A percentile compares a stretch with the other conserved stretches of the same genome.
phyloP scores from a whole-genome alignment of 2,113 vertebrate species.

The Ranitomeya imitator region DNA sequence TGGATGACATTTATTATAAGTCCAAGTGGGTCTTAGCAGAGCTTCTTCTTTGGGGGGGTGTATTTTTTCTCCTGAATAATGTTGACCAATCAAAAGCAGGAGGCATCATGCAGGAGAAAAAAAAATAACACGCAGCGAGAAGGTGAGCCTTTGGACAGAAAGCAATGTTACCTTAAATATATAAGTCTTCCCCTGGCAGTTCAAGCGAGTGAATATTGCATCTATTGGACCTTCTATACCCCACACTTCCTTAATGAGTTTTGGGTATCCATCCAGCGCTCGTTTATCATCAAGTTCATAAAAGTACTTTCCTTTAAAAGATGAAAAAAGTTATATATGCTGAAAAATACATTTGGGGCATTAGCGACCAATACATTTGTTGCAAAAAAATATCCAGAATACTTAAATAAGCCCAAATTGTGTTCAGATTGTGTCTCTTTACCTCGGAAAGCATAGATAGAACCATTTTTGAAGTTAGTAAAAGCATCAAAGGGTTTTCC shows the following conservation, averaged over 20 bases:
- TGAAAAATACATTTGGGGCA: not conserved
- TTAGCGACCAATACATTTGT: not conserved
- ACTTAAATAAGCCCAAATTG: not conserved
- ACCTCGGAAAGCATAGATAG: slow-evolving; percentile 93
- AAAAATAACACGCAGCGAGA: not conserved
- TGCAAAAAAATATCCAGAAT: not conserved
- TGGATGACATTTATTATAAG: too few relatives aligned
- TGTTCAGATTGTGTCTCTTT: slow-evolving; percentile 40
- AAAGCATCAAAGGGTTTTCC: slow-evolving; percentile 86
- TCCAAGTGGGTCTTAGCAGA: too few relatives aligned
- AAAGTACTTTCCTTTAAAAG: slow-evolving; percentile 80
- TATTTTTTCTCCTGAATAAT: too few relatives aligned
- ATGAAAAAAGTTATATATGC: not conserved
- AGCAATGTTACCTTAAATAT: slow-evolving; percentile 84
- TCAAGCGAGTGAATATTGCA: slow-evolving; percentile 92
- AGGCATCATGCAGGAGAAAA: not conserved
- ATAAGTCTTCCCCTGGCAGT: slow-evolving; percentile 96
- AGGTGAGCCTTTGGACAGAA: too few relatives aligned
- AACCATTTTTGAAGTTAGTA: slow-evolving; percentile 90
- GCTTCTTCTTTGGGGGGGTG: too few relatives aligned
- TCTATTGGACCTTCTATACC: slow-evolving; percentile 90
- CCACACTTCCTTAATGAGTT: slow-evolving; percentile 89
- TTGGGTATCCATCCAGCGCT: slow-evolving; percentile 85
- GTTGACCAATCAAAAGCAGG: too few relatives aligned
- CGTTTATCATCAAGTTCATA: slow-evolving; percentile 84